Conservation (phyloP, 2,888 invertebrate species). For the Acronicta leporina region DNA sequence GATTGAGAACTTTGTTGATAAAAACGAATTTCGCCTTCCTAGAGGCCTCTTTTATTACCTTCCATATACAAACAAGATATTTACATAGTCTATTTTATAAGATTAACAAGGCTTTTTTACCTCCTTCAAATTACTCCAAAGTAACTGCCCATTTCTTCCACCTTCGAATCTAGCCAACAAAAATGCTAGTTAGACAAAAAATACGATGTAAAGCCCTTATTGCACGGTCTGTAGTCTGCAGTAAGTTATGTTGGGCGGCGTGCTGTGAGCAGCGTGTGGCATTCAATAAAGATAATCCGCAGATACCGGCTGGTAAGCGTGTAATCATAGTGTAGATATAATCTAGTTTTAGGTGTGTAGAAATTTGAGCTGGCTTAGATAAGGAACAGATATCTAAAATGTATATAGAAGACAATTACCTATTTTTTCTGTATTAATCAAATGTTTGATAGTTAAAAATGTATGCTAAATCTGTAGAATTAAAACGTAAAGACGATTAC, state of each 20-base stretch:
- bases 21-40: too few relatives aligned
- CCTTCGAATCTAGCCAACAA: conserved; percentile 36
- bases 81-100: too few relatives aligned
- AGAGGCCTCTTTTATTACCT: too few relatives aligned
- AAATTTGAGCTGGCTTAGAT: conserved; percentile 21
- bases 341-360: conserved; percentile 31
- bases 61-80: too few relatives aligned
- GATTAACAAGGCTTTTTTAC: too few relatives aligned
- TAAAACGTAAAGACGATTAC: not conserved
- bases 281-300: conserved; percentile 85
- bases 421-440: too few relatives aligned
- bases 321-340: conserved; percentile 49
- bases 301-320: conserved; percentile 64
- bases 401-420: not conserved
- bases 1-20: conserved; percentile 14
- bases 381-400: not conserved
- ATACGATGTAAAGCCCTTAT: conserved; percentile 52
- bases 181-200: conserved; percentile 51
- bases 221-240: conserved; percentile 52
- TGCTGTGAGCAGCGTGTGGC: conserved; percentile 84
- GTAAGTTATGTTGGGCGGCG: conserved; percentile 62
- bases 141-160: conserved; percentile 12
- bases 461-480: not conserved
- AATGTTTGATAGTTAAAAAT: too few relatives aligned
- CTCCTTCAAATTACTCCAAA: too few relatives aligned